Base-by-base conservation (phyloP, 2,113 vertebrate genomes). In the Heteronetta atricapilla region DNA sequence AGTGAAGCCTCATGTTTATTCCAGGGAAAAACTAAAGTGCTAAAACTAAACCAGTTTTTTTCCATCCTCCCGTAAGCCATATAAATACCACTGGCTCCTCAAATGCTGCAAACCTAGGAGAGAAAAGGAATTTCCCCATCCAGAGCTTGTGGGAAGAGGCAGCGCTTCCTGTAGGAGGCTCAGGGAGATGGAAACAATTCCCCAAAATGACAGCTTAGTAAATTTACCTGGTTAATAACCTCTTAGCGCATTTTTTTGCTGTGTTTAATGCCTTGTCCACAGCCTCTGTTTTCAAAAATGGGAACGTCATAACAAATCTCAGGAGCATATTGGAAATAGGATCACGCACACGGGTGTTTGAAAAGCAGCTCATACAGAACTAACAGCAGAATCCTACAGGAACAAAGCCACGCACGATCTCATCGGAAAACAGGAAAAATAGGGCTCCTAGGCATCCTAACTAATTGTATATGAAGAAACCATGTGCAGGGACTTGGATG, bases 251-350 rank as follows among this genome's bases (percentile, higher is more conserved):
- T 60, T 67, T 93, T 46, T 94, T 88, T 90, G 94, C 82, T 78
- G 52, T 79, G 89, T 58, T 93, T 94, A 92, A 93, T 86, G 86
- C 87, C 83, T 75, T 89, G 92, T 81, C 59, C 77, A 86, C 34
- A 89, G 83, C 34, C 77, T 83, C 64, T 56, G 52, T 87, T 90
- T 95, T 83, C 83, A 81, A 73, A 94, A 86, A 82, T 23, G 38
- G 56, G 52, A 90, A 95, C 0, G 1, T 74, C 38, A 40, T 10
- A 59, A 44, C 42, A 90, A 86, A 93, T 93, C 90, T 88, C 81
- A 73, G 89, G 12, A 88, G 52, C 60, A 72, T 68, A 84, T 88
- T 78, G 88, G 73, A 95, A 96, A 86, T 68, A 48, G 6, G 29
- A 60, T 26, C 38, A 69, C 25, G 18, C 0, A 4, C 50, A 72